Evolutionary conservation across 2,113 vertebrate species (phyloP), one percentile per base, ranked within the genome.

Genomic region (Eulemur macaco): DNA sequence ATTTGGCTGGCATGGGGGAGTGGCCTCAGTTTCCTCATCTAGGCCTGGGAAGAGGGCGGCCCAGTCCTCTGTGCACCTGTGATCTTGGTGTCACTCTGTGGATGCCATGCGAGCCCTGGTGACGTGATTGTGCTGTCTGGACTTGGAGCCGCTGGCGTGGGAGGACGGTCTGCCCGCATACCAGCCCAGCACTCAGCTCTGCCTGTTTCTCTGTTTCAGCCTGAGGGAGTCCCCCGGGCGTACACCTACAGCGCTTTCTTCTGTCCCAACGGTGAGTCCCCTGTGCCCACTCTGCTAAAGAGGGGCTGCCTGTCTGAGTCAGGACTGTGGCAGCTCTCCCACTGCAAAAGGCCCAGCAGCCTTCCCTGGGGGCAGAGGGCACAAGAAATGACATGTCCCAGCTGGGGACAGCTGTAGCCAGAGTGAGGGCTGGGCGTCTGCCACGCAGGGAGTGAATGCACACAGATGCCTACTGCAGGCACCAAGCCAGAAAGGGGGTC

Each of bases 201-300:
- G 23, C 85, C 77, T 8, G 52, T 98, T 97, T 97, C 82, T 96
- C 89, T 96, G 96, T 95, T 95, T 9, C 93, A 99, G 99, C 99
- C 99, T 92, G 99, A 99, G 96, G 99, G 99, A 95, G 98, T 99
- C 60, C 98, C 99, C 86, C 98, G 99, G 94, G 99, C 99, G 78
- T 99, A 99, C 88, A 99, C 99, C 29, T 99, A 99, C 98, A 99
- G 99, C 6, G 99, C 99, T 60, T 99, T 99, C 98, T 99, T 99
- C 98, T 99, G 99, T 92, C 99, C 99, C 37, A 99, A 99, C 86
- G 99, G 99, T 99, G 98, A 98, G 98, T 97, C 89, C 78, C 47
- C 52, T 1, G 3, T 0, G 0, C 42, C 50, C 23, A 15, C 34
- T 60, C 87, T 15, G 15, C 45, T 0, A 0, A 45, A 9, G 39